Evolutionary conservation across 2,797 vertebrate genomes (phyloP), one percentile per base, ranked within the genome.

Genomic region (Rallus crepitans): DNA sequence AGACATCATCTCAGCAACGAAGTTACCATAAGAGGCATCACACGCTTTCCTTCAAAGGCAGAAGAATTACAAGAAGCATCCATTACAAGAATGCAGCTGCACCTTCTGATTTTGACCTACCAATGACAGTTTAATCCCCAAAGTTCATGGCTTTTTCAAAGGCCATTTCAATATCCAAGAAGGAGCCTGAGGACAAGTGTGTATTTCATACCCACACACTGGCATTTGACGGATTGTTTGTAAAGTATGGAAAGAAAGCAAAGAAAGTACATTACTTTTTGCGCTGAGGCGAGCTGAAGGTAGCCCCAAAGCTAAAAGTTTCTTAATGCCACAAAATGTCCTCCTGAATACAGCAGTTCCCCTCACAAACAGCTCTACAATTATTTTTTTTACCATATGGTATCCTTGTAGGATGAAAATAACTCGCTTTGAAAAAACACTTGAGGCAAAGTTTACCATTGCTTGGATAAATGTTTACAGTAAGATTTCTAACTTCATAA

Each of bases 401-500:
- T 27, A 68, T 64, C 56, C 33, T 60, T 72, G 23, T 27, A 87
- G 39, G 63, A 87, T 37, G 39, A 92, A 93, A 91, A 84, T 48
- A 82, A 68, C 40, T 79, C 72, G 6, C 23, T 84, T 89, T 75
- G 48, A 57, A 85, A 78, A 87, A 87, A 68, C 0, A 33, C 45
- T 65, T 37, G 12, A 82, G 68, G 68, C 21, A 87, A 90, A 91
- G 76, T 87, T 91, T 93, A 92, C 19, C 25, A 35, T 25, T 91
- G 30, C 65, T 80, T 61, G 82, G 30, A 70, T 59, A 91, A 91
- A 87, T 75, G 17, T 93, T 91, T 93, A 81, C 47, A 61, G 15
- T 69, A 82, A 70, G 61, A 72, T 59, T 89, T 91, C 68, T 57
- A 87, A 66, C 72, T 48, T 75, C 69, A 69, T 59, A 37, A 85